These are phyloP conservation scores for Synergus umbraculus DNA, from an alignment of 2,888 invertebrate genomes.

Conservation along the genomic window DNA sequence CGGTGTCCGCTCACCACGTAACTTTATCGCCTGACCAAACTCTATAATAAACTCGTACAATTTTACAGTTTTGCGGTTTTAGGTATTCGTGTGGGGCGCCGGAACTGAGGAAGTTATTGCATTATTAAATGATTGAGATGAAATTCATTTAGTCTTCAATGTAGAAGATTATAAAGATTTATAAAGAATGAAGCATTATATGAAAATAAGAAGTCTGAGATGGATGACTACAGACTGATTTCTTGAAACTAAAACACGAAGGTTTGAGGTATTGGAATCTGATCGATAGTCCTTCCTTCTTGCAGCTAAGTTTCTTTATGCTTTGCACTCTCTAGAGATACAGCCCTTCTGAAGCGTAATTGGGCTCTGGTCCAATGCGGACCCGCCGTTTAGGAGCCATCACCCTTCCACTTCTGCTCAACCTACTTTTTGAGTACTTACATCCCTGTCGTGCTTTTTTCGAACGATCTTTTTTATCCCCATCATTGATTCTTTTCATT, in stretches of 20 bases:
- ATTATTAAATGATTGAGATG: too few species aligned
- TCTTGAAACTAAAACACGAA: not conserved
- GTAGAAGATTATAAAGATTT: too few species aligned
- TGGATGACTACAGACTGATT: not conserved
- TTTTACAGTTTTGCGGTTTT: not conserved
- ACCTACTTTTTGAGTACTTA: constrained; percentile 36
- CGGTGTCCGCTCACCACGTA: not conserved
- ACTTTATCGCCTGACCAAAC: not conserved
- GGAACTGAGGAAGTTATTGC: too few species aligned
- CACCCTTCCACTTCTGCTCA: constrained; percentile 30
- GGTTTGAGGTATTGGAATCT: not conserved
- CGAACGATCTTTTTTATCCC: constrained; percentile 32
- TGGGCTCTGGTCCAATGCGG: constrained; percentile 39
- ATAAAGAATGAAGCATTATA: too few species aligned
- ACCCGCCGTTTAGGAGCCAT: constrained; percentile 41
- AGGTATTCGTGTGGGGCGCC: not conserved
- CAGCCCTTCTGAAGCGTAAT: constrained; percentile 26
- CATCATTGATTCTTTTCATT: constrained; percentile 34
- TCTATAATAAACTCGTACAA: not conserved
- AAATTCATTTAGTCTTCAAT: too few species aligned
- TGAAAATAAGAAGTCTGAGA: too few species aligned
- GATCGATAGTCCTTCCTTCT: constrained; percentile 11
- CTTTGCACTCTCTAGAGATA: constrained; percentile 10
- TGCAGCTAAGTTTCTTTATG: constrained; percentile 25
- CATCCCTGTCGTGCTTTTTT: constrained; percentile 30